phyloP scores from a whole-genome alignment of 2,113 vertebrate species.

The Gavia stellata region DNA sequence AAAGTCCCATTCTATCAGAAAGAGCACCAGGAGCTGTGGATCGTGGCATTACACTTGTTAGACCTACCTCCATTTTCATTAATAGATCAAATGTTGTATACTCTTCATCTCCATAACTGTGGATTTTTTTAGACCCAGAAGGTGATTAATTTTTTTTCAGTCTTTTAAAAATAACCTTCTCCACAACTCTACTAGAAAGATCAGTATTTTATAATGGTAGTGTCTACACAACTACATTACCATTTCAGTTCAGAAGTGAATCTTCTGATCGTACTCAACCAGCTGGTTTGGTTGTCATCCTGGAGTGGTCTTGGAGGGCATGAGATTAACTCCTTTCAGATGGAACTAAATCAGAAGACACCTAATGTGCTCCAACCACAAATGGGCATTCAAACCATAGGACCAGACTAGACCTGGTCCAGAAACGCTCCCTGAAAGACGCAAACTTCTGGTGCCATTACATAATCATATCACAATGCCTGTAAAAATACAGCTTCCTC shows the following conservation, averaged over 20 bases:
- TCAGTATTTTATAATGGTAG: neutral
- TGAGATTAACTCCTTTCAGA: neutral
- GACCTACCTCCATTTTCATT: neutral
- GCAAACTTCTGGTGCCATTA: neutral
- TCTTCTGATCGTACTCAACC: neutral
- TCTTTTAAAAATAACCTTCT: neutral
- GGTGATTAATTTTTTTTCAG: neutral
- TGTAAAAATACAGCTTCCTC: neutral
- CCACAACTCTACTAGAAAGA: neutral
- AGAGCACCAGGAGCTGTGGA: neutral
- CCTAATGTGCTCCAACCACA: neutral
- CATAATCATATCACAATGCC: neutral
- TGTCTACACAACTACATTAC: neutral
- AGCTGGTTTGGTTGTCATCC: neutral
- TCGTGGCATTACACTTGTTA: neutral
- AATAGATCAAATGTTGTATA: neutral
- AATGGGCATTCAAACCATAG: neutral
- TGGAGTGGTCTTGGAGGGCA: neutral
- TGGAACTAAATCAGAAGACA: neutral
- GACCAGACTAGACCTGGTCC: neutral
- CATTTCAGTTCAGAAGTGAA: neutral
- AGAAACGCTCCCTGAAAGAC: neutral
- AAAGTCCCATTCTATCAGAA: neutral
- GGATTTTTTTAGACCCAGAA: neutral
- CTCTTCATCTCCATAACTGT: neutral